phyloP scores from a whole-genome alignment of 2,113 vertebrate species.

The Nycticorax nycticorax region DNA sequence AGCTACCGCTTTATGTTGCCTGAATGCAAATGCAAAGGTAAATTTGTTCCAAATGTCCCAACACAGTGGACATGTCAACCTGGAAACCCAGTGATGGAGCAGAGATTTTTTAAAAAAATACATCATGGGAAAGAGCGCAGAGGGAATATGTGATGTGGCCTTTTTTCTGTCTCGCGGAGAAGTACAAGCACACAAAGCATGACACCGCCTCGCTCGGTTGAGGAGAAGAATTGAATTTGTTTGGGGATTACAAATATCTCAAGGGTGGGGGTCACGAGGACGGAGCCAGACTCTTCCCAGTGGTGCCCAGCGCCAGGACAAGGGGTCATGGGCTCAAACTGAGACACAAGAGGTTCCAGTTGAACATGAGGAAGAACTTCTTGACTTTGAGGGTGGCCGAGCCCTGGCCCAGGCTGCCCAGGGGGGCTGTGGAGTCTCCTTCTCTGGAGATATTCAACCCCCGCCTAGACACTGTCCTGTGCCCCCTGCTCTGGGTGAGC shows the following conservation, averaged over 20 bases:
- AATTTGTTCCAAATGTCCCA: background rate
- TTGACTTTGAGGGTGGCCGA: too few relatives aligned
- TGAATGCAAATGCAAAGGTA: background rate
- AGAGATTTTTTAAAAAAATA: background rate
- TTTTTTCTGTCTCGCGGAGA: background rate
- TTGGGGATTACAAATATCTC: background rate
- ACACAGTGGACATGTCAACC: background rate
- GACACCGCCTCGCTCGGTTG: fast-evolving
- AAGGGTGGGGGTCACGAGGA: too few relatives aligned
- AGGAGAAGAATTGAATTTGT: background rate
- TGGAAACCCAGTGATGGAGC: background rate
- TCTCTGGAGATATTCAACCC: too few relatives aligned
- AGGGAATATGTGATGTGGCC: background rate
- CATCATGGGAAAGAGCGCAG: background rate
- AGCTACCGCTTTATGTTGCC: background rate
- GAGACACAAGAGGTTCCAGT: too few relatives aligned
- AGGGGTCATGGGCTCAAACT: too few relatives aligned
- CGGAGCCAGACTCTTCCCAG: too few relatives aligned
- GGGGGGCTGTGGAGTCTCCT: too few relatives aligned
- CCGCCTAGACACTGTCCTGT: too few relatives aligned
- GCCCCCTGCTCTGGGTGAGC: too few relatives aligned
- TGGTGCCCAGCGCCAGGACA: too few relatives aligned
- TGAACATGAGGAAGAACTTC: too few relatives aligned
- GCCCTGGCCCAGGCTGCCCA: too few relatives aligned
- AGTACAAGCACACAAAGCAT: background rate